Base-by-base conservation (phyloP, 2,888 invertebrate genomes). In the Phragmatobia fuliginosa region DNA sequence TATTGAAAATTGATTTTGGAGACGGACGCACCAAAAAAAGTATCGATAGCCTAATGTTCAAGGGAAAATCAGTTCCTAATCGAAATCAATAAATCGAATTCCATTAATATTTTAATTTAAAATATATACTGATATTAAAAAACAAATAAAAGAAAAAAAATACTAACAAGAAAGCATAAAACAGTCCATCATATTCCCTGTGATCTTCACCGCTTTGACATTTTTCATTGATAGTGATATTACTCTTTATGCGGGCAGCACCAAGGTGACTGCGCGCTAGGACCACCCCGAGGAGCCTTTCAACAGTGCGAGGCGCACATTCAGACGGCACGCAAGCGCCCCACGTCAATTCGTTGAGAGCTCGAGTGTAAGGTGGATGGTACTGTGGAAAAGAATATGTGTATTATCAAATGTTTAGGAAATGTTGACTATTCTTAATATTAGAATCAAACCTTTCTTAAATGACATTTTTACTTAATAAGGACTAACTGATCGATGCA, bases 281-380 rank as follows among this genome's bases (percentile, higher is more conserved):
- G 84, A 94, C 84, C 2, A 89, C 85, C 1, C 83, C 80, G 5
- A 92, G 84, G 38, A 94, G 79, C 0, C 86, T 84, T 59, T 91
- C 90, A 25, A 94, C 91, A 0, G 94, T 90, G 0, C 71, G 77
- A 0, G 91, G 84, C 0, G 83, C 81, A 78, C 96, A 96, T 0
- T 91, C 86, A 0, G 90, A 89, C 0, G 96, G 96, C 21, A 95
- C 94, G 78, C 96, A 96, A 2, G 94, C 90, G 0, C 96, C 96
- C 96, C 96, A 96, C 69, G 95, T 93, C 66, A 96, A 72, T 78
- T 91, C 89, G 83, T 92, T 94, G 25, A 91, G 83, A 0, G 90
- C 90, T 21, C 90, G 90, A 58, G 83, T 83, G 78, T 90, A 88
- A 1, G 80, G 86, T 4, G 91, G 91, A 70, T 85, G 88, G 56